Evolutionary conservation across 2,113 vertebrate genomes (phyloP), one percentile per base, ranked within the genome.

Genomic region (Barbus barbus): DNA sequence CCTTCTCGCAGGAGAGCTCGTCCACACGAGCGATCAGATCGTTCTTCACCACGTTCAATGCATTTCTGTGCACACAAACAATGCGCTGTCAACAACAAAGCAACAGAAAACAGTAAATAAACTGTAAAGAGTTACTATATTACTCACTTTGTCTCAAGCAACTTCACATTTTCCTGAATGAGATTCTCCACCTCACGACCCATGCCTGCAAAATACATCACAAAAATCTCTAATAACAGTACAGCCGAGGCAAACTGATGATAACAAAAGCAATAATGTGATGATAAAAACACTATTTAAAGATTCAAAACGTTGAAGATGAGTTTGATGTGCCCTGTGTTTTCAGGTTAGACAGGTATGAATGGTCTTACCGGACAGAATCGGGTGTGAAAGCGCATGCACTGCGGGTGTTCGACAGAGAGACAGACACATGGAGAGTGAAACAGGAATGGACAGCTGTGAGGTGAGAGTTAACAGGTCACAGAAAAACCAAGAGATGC

Each of bases 171-270:
- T 92, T 99, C 98, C 92, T 96, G 88, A 86, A 99, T 96, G 12
- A 99, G 96, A 90, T 99, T 99, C 86, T 98, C 98, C 87, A 99
- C 98, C 93, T 99, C 98, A 86, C 97, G 96, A 82, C 98, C 97
- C 98, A 99, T 99, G 88, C 97, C 98, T 99, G 92, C 67, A 93
- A 89, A 90, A 88, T 89, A 93, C 67, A 18, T 2, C 33, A 24
- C 22, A 67, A 16, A 63, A 26, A 13, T 16, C 48, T 53, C 18
- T 69, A 22, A 24, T 12, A 7, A 60, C 18, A 22, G 33, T 46
- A 46, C 44, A 53, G n/a, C 3, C 28, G 36, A 28, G 44, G 44
- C 44, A 46, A 46, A 46, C 11, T 13, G 44, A 46, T 13, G 44
- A 46, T 4, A 48, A 12, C 2, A 36, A 2, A 36, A 36, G 33